Base-by-base conservation (phyloP, 2,888 invertebrate genomes). In the Notocelia uddmanniana region DNA sequence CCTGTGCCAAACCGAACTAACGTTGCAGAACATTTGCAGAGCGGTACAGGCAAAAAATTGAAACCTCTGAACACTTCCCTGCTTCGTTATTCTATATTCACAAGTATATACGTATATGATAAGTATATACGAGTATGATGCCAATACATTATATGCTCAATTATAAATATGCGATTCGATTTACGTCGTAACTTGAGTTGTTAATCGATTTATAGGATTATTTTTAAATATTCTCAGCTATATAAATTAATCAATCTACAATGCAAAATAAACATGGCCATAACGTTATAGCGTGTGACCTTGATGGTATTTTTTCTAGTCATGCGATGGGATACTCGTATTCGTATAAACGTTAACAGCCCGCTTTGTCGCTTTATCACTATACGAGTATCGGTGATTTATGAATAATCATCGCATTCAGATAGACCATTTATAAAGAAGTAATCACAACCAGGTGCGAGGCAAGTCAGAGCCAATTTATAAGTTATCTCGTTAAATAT, bases 81-180 rank as follows among this genome's bases (percentile, higher is more conserved):
- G 52, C 58, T 66, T 64, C 37, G 63, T 66, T 23, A 58, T 66
- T 54, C 54, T 41, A n/a, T 52, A 41, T 18, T 37, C 52, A 26
- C n/a, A 54, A 64, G 64, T n/a, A n/a, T n/a, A n/a, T n/a, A 52
- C 58, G 58, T n/a, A n/a, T n/a, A n/a, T n/a, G n/a, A n/a, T n/a
- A n/a, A n/a, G n/a, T n/a, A n/a, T n/a, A n/a, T n/a, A 70, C 59
- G 66, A 70, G 66, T 66, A 26, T 70, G 50, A 70, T 60, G 59
- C 60, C 60, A 48, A 60, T 71, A n/a, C 60, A 48, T 67, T 6
- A 50, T 63, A 52, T 60, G 48, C 54, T 18, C 21, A 18, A 66
- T 66, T 59, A 45, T 69, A 31, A 59, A 54, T 54, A 59, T 60
- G 59, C 66, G 66, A 54, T 31, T 63, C 41, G 10, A 58, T 64